Conservation (phyloP, 2,888 invertebrate genomes). For the Embidobia sp. region DNA sequence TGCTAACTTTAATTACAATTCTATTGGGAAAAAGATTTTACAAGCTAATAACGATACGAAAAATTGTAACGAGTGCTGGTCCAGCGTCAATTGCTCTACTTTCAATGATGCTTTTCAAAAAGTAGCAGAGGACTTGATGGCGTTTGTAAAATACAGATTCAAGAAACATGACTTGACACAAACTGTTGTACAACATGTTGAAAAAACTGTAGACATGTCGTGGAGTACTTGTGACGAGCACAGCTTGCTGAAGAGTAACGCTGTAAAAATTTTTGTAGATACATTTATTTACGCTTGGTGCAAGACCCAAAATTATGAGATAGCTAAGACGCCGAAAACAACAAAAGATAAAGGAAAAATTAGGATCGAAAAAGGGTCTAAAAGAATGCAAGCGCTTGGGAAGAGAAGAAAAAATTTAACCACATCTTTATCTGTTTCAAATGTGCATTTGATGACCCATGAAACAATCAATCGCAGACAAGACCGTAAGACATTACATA, state of each 20-base stretch:
- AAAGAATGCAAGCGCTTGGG: neutral
- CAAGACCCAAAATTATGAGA: neutral
- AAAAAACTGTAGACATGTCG: neutral
- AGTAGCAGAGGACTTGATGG: neutral
- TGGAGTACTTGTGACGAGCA: neutral
- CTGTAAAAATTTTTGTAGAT: neutral
- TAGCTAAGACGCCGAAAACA: neutral
- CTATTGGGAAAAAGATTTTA: neutral
- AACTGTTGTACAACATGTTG: neutral
- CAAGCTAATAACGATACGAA: neutral
- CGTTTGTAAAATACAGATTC: neutral
- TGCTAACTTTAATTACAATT: neutral
- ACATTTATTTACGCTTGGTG: neutral
- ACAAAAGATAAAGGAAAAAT: neutral
- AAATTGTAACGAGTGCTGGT: neutral
- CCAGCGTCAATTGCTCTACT: neutral
- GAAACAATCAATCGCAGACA: too few relatives aligned
- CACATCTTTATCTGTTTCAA: too few relatives aligned
- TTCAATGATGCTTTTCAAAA: neutral
- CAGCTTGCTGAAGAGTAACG: neutral
- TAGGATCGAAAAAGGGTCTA: neutral
- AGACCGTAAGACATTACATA: too few relatives aligned
- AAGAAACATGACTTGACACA: neutral
- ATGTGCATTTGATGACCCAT: too few relatives aligned
- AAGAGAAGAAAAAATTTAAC: neutral